Conservation (phyloP, 2,113 vertebrate genomes). For the Leuciscus idus region DNA sequence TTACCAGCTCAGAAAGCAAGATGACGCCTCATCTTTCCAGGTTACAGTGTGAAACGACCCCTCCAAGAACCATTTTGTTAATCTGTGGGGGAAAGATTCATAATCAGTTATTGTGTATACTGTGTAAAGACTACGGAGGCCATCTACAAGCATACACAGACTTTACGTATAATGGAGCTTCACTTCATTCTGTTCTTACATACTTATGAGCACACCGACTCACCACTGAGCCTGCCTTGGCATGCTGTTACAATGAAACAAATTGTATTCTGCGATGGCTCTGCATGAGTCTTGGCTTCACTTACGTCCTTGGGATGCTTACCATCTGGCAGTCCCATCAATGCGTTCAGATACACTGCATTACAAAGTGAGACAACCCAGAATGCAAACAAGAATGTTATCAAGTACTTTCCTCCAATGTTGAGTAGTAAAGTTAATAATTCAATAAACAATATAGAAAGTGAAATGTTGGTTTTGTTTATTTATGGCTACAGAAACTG, state of each 20-base stretch:
- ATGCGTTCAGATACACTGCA: slow-evolving; percentile 50
- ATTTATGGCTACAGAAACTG: neutral
- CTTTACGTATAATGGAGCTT: slow-evolving; percentile 52
- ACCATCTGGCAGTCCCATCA: slow-evolving; percentile 61
- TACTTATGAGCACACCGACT: slow-evolving; percentile 48
- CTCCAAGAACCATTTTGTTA: slow-evolving; percentile 33
- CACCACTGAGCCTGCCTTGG: slow-evolving; percentile 57
- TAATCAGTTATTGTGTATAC: slow-evolving; percentile 27
- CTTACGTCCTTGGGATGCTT: slow-evolving; percentile 58
- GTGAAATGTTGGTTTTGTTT: neutral
- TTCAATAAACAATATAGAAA: neutral
- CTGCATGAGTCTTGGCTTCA: slow-evolving; percentile 59
- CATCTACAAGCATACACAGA: slow-evolving; percentile 14
- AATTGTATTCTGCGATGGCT: slow-evolving; percentile 61
- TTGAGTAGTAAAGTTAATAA: slow-evolving; percentile 1
- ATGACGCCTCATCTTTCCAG: neutral
- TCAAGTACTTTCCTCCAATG: neutral
- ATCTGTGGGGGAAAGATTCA: slow-evolving; percentile 32
- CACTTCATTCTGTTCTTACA: slow-evolving; percentile 51
- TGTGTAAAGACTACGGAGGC: neutral
- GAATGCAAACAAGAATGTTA: slow-evolving; percentile 8
- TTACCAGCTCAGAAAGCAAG: slow-evolving; percentile 6
- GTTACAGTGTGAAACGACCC: slow-evolving; percentile 22
- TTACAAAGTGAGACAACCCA: slow-evolving; percentile 41
- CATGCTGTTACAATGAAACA: slow-evolving; percentile 58